These are phyloP conservation scores for Ephialtes manifestator DNA, from an alignment of 2,888 invertebrate species.

Conservation along the genomic window DNA sequence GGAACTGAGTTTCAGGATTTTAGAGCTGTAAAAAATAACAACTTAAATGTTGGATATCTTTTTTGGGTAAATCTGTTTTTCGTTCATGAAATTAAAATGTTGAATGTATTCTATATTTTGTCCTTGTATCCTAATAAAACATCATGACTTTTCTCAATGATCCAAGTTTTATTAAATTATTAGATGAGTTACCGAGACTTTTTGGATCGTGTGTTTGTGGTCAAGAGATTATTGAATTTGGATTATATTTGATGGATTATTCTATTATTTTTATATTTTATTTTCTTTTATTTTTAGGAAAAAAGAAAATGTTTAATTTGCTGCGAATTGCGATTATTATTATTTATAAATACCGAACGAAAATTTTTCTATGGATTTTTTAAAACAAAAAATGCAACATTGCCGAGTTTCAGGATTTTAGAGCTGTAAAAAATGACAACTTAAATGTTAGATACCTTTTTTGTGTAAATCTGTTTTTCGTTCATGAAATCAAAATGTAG, in stretches of 20 bases:
- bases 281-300: neutral
- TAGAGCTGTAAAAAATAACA: no score
- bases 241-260: neutral
- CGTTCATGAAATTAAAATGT: no score
- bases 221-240: slow-evolving; percentile 9
- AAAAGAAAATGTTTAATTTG: neutral
- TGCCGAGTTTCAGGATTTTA: no score
- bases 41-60: neutral
- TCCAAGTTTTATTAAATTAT: slow-evolving; percentile 10
- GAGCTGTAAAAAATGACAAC: no score
- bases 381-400: neutral
- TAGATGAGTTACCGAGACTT: neutral
- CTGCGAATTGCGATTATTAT: neutral
- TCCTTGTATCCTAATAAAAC: no score
- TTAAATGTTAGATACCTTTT: no score
- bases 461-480: no score
- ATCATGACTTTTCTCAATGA: slow-evolving; percentile 3
- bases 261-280: neutral
- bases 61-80: no score
- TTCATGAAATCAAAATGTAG: no score
- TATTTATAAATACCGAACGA: neutral
- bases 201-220: neutral
- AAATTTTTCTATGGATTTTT: neutral
- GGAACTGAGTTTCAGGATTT: no score
- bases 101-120: no score